Evolutionary conservation across 2,888 invertebrate genomes (phyloP).

Genomic region (Rhamnusium bicolor): DNA sequence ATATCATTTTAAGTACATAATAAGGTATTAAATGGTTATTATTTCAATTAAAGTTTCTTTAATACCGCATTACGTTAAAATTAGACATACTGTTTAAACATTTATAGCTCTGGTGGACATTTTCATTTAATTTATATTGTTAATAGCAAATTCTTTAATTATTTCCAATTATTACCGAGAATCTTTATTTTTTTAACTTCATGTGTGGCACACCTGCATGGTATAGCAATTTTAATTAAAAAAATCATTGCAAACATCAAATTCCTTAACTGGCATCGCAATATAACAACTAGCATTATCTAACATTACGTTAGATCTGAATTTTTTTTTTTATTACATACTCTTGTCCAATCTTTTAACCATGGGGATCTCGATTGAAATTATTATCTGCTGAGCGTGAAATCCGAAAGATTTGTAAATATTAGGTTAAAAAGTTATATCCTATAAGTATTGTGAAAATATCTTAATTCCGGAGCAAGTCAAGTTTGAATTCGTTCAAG

Average conservation of each 20-base stretch:
- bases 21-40: neutral
- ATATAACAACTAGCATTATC: neutral
- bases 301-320: neutral
- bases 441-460: slow-evolving; percentile 16
- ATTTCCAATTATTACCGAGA: slow-evolving; percentile 50
- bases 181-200: slow-evolving; percentile 34
- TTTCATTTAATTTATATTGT: slow-evolving; percentile 41
- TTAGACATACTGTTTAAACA: slow-evolving; percentile 37
- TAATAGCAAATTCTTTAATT: slow-evolving; percentile 46
- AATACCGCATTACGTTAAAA: slow-evolving; percentile 23
- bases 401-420: slow-evolving; percentile 19
- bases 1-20: neutral
- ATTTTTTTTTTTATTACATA: neutral
- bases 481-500: slow-evolving; percentile 21
- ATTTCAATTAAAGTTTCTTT: slow-evolving; percentile 24
- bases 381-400: neutral
- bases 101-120: slow-evolving; percentile 26
- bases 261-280: slow-evolving; percentile 32
- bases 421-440: slow-evolving; percentile 12
- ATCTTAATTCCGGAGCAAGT: slow-evolving; percentile 19
- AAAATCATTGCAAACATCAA: slow-evolving; percentile 38
- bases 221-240: slow-evolving; percentile 27
- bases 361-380: neutral
- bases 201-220: slow-evolving; percentile 48
- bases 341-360: neutral